Evolutionary conservation across 2,888 invertebrate species (phyloP).

Genomic region (Acronicta psi): DNA sequence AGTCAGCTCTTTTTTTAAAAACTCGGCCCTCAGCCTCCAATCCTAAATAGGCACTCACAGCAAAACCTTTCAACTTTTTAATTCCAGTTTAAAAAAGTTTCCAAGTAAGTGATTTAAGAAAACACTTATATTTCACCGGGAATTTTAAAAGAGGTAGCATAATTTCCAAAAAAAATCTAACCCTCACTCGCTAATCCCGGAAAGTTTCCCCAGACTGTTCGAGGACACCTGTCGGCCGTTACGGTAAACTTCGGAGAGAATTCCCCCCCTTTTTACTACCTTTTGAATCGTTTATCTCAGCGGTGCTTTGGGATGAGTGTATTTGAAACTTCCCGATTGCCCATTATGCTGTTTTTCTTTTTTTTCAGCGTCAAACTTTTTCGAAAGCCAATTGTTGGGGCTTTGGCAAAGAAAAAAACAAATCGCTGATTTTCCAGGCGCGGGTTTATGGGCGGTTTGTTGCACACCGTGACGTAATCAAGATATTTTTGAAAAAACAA

Average conservation of each 20-base stretch:
- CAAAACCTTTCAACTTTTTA: conserved; percentile 59
- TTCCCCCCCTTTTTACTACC: conserved; percentile 63
- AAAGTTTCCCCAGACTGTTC: conserved; percentile 60
- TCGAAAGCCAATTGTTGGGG: conserved; percentile 53
- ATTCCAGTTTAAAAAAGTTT: conserved; percentile 55
- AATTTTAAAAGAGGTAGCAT: conserved; percentile 50
- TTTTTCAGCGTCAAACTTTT: conserved; percentile 54
- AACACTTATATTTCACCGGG: conserved; percentile 58
- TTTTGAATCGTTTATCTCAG: conserved; percentile 71
- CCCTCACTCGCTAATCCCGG: conserved; percentile 65
- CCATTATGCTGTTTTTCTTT: conserved; percentile 70
- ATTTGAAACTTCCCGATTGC: conserved; percentile 75
- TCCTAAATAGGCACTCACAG: conserved; percentile 52
- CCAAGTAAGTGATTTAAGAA: conserved; percentile 59
- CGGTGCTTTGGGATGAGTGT: conserved; percentile 68
- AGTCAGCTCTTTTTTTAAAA: conserved; percentile 46
- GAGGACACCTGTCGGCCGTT: conserved; percentile 76
- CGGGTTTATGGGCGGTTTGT: conserved; percentile 46
- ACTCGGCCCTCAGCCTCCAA: conserved; percentile 32
- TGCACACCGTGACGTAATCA: conserved; percentile 52
- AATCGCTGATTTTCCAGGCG: conserved; percentile 53
- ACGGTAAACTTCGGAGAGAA: conserved; percentile 62
- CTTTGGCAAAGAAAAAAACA: conserved; percentile 43
- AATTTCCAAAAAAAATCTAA: conserved; percentile 54
- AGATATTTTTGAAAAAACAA: conserved; percentile 33